Base-by-base conservation (phyloP, 2,888 invertebrate species). In the Ophonus ardosiacus region DNA sequence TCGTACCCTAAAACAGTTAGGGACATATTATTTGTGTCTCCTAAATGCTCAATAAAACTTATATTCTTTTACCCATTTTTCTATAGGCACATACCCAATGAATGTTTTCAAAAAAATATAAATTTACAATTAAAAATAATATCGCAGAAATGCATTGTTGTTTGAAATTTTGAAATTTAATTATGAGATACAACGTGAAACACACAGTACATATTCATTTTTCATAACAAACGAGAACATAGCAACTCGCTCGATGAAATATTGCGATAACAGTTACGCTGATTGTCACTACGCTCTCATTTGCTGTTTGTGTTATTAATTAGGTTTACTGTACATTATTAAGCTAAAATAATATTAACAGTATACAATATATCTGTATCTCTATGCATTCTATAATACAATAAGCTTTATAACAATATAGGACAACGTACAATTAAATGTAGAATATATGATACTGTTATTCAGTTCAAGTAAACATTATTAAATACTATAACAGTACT, bases 301-400 rank as follows among this genome's bases (percentile, higher is more conserved):
- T 68, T 68, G 24, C 68, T 68, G 15, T 68, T 68, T 68, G 68
- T 31, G 31, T 68, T 38, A 68, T 68, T 68, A 68, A 68, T 68
- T 68, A 68, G 68, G 15, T 68, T 68, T 68, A 68, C 68, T 68
- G 68, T 68, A 68, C 68, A 68, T n/a, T 68, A 68, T 68, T 31
- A 68, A 38, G 38, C 31, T 68, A 68, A 68, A 38, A 38, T 68
- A 68, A 68, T 68, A 68, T 68, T 68, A 68, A 40, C 68, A 31
- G 68, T 15, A 38, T n/a, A 68, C 38, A 68, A 68, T 68, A 38
- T 68, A 31, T 68, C 15, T 68, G 31, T 38, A 38, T 68, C 68
- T 38, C 15, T 31, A 68, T 68, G 38, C 24, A 38, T 38, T 68
- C 13, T 38, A 7, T 6, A 15, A n/a, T 38, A 68, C 38, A 68